phyloP scores from a whole-genome alignment of 1,140 invertebrate species.

The Nebria ingens region DNA sequence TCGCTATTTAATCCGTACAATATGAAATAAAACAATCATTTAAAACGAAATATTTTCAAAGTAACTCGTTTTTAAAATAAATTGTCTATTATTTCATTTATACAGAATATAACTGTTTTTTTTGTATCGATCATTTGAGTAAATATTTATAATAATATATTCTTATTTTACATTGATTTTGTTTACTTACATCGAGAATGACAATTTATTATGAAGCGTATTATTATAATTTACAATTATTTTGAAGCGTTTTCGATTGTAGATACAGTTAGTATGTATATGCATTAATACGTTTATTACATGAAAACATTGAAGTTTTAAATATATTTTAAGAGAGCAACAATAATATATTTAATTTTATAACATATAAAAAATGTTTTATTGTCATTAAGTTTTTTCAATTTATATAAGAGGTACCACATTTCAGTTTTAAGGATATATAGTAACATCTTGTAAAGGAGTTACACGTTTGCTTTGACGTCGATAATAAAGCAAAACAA shows the following conservation, averaged over 20 bases:
- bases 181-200: background rate
- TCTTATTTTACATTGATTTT: background rate
- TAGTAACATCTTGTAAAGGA: background rate
- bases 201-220: background rate
- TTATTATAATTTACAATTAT: background rate
- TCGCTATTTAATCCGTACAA: background rate
- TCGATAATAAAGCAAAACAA: background rate
- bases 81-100: background rate
- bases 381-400: constrained; percentile 4
- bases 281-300: background rate
- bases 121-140: background rate
- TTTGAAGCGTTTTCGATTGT: background rate
- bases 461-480: background rate
- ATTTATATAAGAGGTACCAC: constrained; percentile 7
- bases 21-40: background rate
- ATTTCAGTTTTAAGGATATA: background rate
- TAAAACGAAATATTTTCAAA: background rate
- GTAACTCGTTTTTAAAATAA: background rate
- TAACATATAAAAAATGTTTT: background rate
- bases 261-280: background rate
- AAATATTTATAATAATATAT: background rate
- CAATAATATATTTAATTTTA: too few relatives aligned
- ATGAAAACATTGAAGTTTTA: background rate
- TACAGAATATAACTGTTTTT: background rate
- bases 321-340: background rate